phyloP scores from a whole-genome alignment of 2,888 invertebrate species.

The Cryptocephalus primarius region DNA sequence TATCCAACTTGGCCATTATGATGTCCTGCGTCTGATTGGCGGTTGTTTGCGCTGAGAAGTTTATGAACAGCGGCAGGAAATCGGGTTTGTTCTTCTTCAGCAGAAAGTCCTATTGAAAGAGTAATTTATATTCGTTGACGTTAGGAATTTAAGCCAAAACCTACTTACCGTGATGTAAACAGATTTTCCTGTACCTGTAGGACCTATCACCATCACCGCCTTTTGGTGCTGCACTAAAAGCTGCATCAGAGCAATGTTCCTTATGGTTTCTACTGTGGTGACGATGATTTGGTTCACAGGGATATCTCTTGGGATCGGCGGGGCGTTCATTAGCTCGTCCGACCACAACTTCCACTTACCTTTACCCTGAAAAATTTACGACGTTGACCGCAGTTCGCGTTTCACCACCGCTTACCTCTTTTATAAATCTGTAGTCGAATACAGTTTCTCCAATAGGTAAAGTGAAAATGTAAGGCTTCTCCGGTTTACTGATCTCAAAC shows the following conservation, averaged over 20 bases:
- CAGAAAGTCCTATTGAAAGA: constrained; percentile 54
- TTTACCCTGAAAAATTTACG: constrained; percentile 48
- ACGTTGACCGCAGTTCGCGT: too few species aligned
- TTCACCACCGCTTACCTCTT: constrained; percentile 50
- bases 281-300: constrained; percentile 93
- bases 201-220: constrained; percentile 78
- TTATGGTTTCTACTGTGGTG: constrained; percentile 81
- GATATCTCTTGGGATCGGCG: constrained; percentile 77
- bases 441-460: constrained; percentile 76
- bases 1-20: constrained; percentile 88
- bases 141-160: not conserved
- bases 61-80: constrained; percentile 79
- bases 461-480: constrained; percentile 72
- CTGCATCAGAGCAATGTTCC: constrained; percentile 70
- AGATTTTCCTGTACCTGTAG: constrained; percentile 93
- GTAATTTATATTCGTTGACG: not conserved
- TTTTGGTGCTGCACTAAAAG: constrained; percentile 73
- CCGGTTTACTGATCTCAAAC: constrained; percentile 46
- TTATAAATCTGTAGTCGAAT: constrained; percentile 82
- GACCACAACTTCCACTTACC: constrained; percentile 92
- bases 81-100: constrained; percentile 64
- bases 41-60: constrained; percentile 88
- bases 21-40: constrained; percentile 92
- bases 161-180: constrained; percentile 64
- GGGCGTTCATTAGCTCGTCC: constrained; percentile 65